Percentiles rank a stretch among this genome's conserved stretches.
phyloP scores from a whole-genome alignment of 1,140 invertebrate genomes.

The Pollicipes pollicipes region DNA sequence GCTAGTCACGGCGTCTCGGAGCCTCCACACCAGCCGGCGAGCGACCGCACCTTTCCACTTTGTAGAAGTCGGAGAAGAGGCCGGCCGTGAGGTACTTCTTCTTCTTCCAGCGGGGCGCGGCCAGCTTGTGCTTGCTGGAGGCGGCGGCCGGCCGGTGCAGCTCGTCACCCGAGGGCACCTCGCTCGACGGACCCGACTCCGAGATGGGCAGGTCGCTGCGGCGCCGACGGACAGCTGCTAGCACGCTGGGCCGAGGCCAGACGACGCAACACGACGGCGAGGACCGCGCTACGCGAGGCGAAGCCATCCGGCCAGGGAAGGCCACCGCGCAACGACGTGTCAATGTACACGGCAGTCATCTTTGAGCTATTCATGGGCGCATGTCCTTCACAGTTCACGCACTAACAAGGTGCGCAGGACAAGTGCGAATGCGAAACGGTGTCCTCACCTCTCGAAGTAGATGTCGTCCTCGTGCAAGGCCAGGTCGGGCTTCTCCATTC shows the following conservation, averaged over 20 bases:
- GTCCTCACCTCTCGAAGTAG: background rate
- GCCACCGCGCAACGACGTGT: background rate
- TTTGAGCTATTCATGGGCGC: too few relatives aligned
- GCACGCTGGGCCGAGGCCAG: too few relatives aligned
- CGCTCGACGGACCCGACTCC: constrained; percentile 16
- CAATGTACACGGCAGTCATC: too few relatives aligned
- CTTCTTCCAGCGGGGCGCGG: constrained; percentile 40
- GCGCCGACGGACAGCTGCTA: background rate
- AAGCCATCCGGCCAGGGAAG: too few relatives aligned
- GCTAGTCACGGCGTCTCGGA: too few relatives aligned
- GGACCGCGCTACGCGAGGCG: too few relatives aligned
- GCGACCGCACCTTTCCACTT: constrained; percentile 33
- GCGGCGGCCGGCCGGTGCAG: constrained; percentile 23
- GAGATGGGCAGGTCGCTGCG: constrained; percentile 5
- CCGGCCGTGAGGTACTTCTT: constrained; percentile 63
- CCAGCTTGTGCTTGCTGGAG: constrained; percentile 25
- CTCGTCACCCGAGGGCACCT: constrained; percentile 29
- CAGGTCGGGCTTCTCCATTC: background rate
- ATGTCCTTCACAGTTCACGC: too few relatives aligned
- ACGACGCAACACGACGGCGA: too few relatives aligned
- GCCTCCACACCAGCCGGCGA: too few relatives aligned
- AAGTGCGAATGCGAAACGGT: too few relatives aligned
- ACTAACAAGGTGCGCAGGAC: too few relatives aligned
- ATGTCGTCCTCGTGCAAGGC: background rate
- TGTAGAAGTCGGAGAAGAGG: constrained; percentile 68